phyloP scores from a whole-genome alignment of 2,888 invertebrate species.

The Ametastegia equiseti region DNA sequence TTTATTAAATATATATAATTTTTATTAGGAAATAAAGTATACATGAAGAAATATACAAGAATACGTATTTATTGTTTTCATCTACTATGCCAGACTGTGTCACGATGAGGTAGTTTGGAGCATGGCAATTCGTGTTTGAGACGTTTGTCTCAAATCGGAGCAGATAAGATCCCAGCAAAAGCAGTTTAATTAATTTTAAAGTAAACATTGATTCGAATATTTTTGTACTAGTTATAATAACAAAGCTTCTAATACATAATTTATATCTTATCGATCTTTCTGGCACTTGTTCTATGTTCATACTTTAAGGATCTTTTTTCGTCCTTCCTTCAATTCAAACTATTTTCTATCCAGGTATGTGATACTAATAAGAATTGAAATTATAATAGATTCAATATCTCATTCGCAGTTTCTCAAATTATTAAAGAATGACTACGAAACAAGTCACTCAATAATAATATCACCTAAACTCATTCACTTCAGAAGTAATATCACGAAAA shows the following conservation, averaged over 20 bases:
- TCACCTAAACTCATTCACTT: background rate
- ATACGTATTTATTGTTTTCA: background rate
- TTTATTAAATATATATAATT: constrained; percentile 70
- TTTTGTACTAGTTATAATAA: constrained; percentile 3
- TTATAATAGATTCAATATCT: too few species aligned
- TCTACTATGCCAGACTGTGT: background rate
- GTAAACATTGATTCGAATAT: background rate
- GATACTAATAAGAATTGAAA: background rate
- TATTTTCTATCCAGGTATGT: background rate
- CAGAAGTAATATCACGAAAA: too few species aligned
- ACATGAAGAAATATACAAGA: constrained; percentile 45
- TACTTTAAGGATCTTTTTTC: background rate
- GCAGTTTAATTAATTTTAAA: background rate
- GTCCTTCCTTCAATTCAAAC: background rate
- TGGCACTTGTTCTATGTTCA: background rate
- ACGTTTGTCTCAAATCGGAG: background rate
- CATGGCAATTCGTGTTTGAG: constrained; percentile 26
- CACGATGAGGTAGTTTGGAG: background rate
- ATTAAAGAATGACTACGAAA: too few species aligned
- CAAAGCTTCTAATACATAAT: background rate
- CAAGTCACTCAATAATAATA: too few species aligned
- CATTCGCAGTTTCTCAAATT: too few species aligned
- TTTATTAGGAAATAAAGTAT: constrained; percentile 70
- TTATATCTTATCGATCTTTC: background rate
- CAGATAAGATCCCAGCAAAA: background rate